Conservation (phyloP, 1,140 invertebrate genomes). For the Eulimnadia texana region DNA sequence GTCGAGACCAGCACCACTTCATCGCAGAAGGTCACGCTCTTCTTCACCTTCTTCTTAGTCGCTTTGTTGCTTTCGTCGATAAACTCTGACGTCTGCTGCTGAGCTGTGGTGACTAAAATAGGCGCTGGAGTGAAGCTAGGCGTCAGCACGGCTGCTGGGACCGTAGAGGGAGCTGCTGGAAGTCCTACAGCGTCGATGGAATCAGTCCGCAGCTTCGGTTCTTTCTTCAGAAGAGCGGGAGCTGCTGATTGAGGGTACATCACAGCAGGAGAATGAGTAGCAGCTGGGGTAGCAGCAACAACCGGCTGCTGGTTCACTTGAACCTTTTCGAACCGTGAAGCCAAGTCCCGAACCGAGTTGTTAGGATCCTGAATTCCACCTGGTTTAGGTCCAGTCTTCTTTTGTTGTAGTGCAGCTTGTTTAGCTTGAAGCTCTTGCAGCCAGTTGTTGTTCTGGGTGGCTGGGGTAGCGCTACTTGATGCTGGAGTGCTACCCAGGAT, state of each 20-base stretch:
- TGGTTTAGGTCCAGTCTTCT: neutral
- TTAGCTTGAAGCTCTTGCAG: slow-evolving; percentile 55
- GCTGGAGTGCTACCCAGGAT: slow-evolving; percentile 32
- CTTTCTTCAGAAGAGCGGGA: neutral
- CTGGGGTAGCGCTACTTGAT: slow-evolving; percentile 15
- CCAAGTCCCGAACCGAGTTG: slow-evolving; percentile 55
- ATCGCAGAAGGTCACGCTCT: slow-evolving; percentile 85
- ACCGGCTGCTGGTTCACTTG: neutral
- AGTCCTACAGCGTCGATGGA: neutral
- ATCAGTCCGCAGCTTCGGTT: neutral
- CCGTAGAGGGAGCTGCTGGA: neutral
- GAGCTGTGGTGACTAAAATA: neutral
- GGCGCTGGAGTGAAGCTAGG: neutral
- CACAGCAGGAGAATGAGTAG: neutral
- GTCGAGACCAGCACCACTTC: slow-evolving; percentile 81
- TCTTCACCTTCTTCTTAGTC: slow-evolving; percentile 40
- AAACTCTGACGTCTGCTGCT: neutral
- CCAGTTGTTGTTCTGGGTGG: slow-evolving; percentile 45
- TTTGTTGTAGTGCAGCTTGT: slow-evolving; percentile 21
- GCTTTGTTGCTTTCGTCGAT: slow-evolving; percentile 12
- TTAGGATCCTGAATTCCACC: neutral
- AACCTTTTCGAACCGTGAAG: slow-evolving; percentile 63
- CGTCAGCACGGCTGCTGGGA: no score
- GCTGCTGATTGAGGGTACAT: neutral
- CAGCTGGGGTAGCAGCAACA: neutral